Evolutionary conservation across 2,888 invertebrate species (phyloP), one percentile per base, ranked within the genome.

Genomic region (Euplagia quadripunctaria): DNA sequence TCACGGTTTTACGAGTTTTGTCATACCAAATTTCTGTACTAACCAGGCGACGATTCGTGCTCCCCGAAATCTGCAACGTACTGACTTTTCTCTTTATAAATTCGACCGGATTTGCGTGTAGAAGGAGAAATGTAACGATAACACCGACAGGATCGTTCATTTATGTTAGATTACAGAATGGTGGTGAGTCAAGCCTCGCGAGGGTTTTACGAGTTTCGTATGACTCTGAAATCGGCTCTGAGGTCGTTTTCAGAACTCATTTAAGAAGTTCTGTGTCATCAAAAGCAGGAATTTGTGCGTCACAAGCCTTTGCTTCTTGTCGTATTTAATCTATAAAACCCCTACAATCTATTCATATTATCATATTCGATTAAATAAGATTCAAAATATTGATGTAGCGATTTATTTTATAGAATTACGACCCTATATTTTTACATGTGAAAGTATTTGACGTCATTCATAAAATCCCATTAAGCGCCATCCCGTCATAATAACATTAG

Each of bases 201-300:
- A 84, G 89, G 90, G 88, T 94, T 94, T 95, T 94, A 94, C 92
- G 94, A 93, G 91, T 90, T 93, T 91, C 87, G 90, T 91, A 93
- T 91, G 93, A 90, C 91, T 91, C 88, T 86, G 88, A 89, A 91
- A 92, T 93, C 90, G 91, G 89, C 86, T 86, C 80, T 83, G 86
- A 89, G 88, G 89, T 90, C 91, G 91, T 92, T 90, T 90, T 90
- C 85, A 89, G 86, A 92, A 89, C 91, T 91, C 90, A 92, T 93
- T 93, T 91, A 86, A 86, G 89, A 94, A 94, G 90, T 94, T 93
- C 90, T 85, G 82, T 85, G 90, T 93, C 93, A 91, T 93, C 92
- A 92, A 90, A 84, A 91, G 88, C 87, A 86, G 85, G 88, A 86
- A 89, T 85, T 87, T 85, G 88, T 88, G 87, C 88, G 90, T 86